Evolutionary conservation across 2,797 vertebrate species (phyloP), one percentile per base, ranked within the genome.

Genomic region (Lycodopsis pacificus): DNA sequence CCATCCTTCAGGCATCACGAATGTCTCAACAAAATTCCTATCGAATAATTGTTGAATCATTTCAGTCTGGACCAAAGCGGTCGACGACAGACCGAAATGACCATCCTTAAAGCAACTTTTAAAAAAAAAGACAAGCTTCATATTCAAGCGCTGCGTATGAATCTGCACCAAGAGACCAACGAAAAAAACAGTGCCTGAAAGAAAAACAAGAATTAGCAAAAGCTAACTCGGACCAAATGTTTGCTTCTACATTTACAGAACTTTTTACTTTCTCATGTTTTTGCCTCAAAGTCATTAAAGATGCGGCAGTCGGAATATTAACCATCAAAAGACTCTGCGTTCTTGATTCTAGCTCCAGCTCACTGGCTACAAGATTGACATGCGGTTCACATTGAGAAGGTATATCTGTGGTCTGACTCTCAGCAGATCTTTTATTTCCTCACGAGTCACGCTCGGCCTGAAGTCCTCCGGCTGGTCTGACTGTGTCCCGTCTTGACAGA

Each of bases 401-500:
- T 73, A 53, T 14, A 51, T 58, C 73, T 22, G 71, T 22, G 44
- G 49, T 64, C 49, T 61, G 75, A 73, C 65, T 73, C 48, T 58
- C 30, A 42, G 61, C 34, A 49, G 65, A 76, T 75, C 64, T 65
- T 90, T 81, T 81, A 82, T 78, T 85, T 88, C 51, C 36, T 75
- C 34, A 15, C 71, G 77, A 84, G 79, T 86, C 82, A 79, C 82
- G 76, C 10, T n/a, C 59, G 48, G 75, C 71, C 27, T 59, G 66
- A 73, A 67, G 68, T 81, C 83, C 80, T 75, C 34, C 42, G 80
- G 88, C 83, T 63, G 56, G 65, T 79, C 71, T 64, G 68, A 61
- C 71, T 82, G 81, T 74, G 64, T 68, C 51, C 79, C 69, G 77
- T 88, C 63, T 83, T 68, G 76, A 86, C 79, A 82, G 70, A 76